These are phyloP conservation scores for Pygmarrhopalites habei DNA, from an alignment of 1,140 invertebrate species.

Conservation along the genomic window DNA sequence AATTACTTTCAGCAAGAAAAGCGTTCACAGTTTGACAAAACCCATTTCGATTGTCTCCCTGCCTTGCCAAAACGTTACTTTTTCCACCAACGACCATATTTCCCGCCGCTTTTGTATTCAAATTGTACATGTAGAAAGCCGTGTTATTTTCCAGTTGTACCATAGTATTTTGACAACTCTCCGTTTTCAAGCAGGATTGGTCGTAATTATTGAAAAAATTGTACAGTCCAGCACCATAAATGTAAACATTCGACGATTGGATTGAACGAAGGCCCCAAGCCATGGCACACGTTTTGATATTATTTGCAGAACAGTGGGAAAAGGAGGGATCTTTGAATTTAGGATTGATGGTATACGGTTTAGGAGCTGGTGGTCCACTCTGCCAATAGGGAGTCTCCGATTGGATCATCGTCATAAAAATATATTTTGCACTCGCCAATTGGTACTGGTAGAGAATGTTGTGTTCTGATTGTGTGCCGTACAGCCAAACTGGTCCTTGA, in stretches of 20 bases:
- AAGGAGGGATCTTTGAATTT: constrained; percentile 26
- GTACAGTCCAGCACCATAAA: constrained; percentile 36
- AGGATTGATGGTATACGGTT: constrained; percentile 23
- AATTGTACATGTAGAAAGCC: constrained; percentile 29
- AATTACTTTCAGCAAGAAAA: too few species aligned
- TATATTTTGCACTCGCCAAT: constrained; percentile 24
- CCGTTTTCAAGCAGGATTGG: constrained; percentile 32
- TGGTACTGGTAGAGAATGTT: constrained; percentile 37
- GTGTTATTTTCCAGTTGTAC: constrained; percentile 25
- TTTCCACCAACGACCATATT: constrained; percentile 25
- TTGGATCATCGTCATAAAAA: constrained; percentile 38
- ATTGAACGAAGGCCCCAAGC: constrained; percentile 14
- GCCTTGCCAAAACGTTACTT: constrained; percentile 11
- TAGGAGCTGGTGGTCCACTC: constrained; percentile 27
- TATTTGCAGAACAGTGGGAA: constrained; percentile 16
- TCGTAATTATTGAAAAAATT: constrained; percentile 38
- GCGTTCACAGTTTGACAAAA: constrained; percentile 36
- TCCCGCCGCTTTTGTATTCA: constrained; percentile 32
- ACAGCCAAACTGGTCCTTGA: constrained; percentile 32
- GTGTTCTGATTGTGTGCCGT: constrained; percentile 36
- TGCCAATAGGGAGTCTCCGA: constrained; percentile 35
- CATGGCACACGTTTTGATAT: constrained; percentile 10
- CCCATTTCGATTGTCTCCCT: constrained; percentile 23
- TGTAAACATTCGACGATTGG: constrained; percentile 23
- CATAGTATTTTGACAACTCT: constrained; percentile 31